Evolutionary conservation across 2,888 invertebrate genomes (phyloP), one percentile per base, ranked within the genome.

Genomic region (Aromia moschata): DNA sequence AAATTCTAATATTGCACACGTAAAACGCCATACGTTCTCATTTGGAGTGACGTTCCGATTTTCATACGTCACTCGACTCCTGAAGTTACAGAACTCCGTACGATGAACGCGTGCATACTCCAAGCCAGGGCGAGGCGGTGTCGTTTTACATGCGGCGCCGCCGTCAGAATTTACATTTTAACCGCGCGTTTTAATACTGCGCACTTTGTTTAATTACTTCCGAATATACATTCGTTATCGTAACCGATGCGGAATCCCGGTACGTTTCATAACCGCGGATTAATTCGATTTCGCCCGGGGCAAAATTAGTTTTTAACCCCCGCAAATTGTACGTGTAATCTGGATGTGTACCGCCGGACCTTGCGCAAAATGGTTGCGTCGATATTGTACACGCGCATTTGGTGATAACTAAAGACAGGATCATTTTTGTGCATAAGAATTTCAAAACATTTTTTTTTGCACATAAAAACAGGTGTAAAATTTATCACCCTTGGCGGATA

Each of bases 21-120:
- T 45, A 41, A 43, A 36, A 44, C 54, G 54, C 40, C 49, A 52
- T 49, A 55, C 46, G 56, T 58, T 62, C 49, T 62, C 62, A 58
- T 62, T 58, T 58, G 47, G 52, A 38, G 36, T 45, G 61, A 61
- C 57, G 51, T 46, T 47, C 57, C 51, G 62, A 62, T 58, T 62
- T 58, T 58, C 58, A 55, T 58, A 56, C 46, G 62, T 62, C 58
- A 56, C 62, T 58, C 36, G 55, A 51, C 17, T 40, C n/a, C 49
- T 54, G 31, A 53, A 57, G 47, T 57, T 61, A 54, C 49, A 20
- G 11, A 38, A 16, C 38, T 36, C 18, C 12, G 20, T 37, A 16
- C 47, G 37, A 18, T 17, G 14, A 12, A 12, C 9, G 12, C 20
- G 18, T n/a, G n/a, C n/a, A n/a, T n/a, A n/a, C n/a, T n/a, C n/a